Percentiles rank a stretch among this genome's conserved stretches.
These are phyloP conservation scores for Urocitellus parryii DNA, from an alignment of 2,113 vertebrate genomes.

Conservation along the genomic window DNA sequence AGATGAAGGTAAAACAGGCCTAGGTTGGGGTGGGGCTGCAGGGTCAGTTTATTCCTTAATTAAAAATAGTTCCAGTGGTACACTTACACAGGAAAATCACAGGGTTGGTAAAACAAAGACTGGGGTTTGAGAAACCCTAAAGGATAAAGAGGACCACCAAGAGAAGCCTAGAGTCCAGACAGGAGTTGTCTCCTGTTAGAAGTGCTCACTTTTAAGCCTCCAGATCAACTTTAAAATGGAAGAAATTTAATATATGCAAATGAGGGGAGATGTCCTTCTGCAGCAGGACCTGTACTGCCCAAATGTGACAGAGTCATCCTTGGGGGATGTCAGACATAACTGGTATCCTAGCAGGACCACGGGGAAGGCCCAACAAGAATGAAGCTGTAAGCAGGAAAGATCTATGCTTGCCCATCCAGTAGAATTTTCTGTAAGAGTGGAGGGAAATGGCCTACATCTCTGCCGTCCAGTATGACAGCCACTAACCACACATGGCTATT, in stretches of 20 bases:
- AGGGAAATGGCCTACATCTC: not conserved
- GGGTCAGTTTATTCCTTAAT: not conserved
- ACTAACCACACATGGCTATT: not conserved
- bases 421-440: not conserved
- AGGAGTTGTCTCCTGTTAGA: not conserved
- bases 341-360: not conserved
- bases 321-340: not conserved
- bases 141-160: not conserved
- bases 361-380: not conserved
- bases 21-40: too few species aligned
- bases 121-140: not conserved
- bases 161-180: not conserved
- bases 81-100: not conserved
- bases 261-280: not conserved
- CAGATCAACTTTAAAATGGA: not conserved
- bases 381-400: not conserved
- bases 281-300: not conserved
- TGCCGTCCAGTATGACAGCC: not conserved
- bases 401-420: not conserved
- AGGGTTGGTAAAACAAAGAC: not conserved
- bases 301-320: not conserved
- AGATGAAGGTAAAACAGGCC: not conserved
- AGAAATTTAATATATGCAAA: not conserved
- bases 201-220: not conserved
- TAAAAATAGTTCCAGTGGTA: not conserved